Conservation (phyloP, 2,797 vertebrate genomes). For the Tympanoctomys barrerae region DNA sequence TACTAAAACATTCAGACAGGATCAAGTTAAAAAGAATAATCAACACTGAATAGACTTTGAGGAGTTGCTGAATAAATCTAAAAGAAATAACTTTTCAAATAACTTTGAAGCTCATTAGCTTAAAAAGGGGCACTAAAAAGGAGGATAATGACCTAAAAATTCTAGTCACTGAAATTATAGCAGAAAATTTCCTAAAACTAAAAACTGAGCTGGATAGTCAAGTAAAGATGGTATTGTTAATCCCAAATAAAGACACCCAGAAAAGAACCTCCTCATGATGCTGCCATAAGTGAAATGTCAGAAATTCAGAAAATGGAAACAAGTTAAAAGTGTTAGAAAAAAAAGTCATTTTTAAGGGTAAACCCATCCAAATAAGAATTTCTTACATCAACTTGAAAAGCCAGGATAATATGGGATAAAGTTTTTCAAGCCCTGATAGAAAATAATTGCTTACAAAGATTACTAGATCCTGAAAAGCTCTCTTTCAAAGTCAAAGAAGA, state of each 20-base stretch:
- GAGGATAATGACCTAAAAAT: neutral
- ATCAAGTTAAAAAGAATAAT: neutral
- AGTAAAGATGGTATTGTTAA: neutral
- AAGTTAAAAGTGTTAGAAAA: neutral
- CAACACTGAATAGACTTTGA: neutral
- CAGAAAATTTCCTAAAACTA: neutral
- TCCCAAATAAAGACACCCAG: neutral
- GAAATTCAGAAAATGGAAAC: neutral
- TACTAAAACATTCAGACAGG: neutral
- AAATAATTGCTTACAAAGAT: neutral
- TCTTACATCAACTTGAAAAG: neutral
- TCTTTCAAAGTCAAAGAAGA: neutral
- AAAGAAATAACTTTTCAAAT: neutral
- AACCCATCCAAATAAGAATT: neutral
- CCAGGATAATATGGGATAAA: neutral
- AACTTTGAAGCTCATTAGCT: neutral
- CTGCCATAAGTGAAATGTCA: neutral
- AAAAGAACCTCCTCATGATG: neutral
- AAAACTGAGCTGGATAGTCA: neutral
- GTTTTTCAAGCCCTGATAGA: neutral
- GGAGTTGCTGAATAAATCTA: neutral
- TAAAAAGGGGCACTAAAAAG: neutral
- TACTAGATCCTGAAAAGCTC: neutral
- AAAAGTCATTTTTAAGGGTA: neutral
- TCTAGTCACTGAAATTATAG: neutral